phyloP scores from a whole-genome alignment of 2,888 invertebrate species.

The Octonoba sinensis region DNA sequence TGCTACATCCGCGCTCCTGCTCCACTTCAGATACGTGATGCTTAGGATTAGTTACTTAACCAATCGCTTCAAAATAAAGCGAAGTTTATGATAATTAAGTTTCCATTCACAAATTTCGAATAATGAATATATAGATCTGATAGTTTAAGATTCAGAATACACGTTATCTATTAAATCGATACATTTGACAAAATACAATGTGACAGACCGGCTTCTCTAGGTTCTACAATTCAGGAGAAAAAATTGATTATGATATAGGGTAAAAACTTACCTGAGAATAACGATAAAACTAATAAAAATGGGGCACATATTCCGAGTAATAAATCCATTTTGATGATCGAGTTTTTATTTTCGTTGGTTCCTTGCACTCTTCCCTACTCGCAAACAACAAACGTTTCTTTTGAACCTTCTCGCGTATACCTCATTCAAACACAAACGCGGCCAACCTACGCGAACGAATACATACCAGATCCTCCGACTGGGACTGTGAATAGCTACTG shows the following conservation, averaged over 20 bases:
- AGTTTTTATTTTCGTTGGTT: slow-evolving; percentile 23
- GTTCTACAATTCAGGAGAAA: too few relatives aligned
- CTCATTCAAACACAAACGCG: slow-evolving; percentile 59
- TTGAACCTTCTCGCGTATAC: slow-evolving; percentile 41
- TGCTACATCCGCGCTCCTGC: not conserved
- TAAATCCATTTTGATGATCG: slow-evolving; percentile 49
- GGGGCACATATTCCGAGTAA: slow-evolving; percentile 33
- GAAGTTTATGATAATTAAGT: too few relatives aligned
- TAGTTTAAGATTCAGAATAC: not conserved
- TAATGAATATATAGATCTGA: too few relatives aligned
- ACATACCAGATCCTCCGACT: slow-evolving; percentile 5
- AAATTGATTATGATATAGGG: not conserved
- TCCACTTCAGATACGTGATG: not conserved
- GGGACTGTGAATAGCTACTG: not conserved
- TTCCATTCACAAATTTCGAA: too few relatives aligned
- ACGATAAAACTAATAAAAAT: slow-evolving; percentile 18
- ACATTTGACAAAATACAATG: not conserved
- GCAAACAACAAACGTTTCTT: slow-evolving; percentile 55
- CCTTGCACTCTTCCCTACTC: slow-evolving; percentile 37
- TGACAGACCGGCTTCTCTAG: not conserved
- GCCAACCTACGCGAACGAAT: slow-evolving; percentile 27
- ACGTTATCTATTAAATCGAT: slow-evolving; percentile 4
- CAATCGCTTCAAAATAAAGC: too few relatives aligned
- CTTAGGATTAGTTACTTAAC: too few relatives aligned
- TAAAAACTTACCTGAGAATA: slow-evolving; percentile 43